phyloP scores from a whole-genome alignment of 1,140 invertebrate species.

The Aphelenchoides besseyi region DNA sequence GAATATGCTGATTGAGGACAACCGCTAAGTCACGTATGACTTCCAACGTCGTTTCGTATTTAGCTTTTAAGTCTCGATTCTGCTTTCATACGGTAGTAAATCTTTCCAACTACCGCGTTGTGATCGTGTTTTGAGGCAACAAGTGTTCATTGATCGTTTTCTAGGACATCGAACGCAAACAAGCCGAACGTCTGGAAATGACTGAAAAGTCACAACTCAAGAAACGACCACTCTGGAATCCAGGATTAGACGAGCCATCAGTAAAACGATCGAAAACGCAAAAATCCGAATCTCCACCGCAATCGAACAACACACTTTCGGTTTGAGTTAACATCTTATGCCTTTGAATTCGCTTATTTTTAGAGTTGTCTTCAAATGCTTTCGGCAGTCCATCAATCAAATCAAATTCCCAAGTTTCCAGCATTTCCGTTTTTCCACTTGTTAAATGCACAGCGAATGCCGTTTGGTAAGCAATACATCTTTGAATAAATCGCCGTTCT shows the following conservation, averaged over 20 bases:
- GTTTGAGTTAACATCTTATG: neutral
- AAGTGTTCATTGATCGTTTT: too few species aligned
- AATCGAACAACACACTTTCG: neutral
- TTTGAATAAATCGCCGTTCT: neutral
- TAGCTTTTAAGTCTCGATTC: too few species aligned
- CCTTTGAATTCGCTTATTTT: neutral
- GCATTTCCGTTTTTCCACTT: conserved; percentile 2
- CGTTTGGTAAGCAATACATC: neutral
- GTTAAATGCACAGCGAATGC: conserved; percentile 15
- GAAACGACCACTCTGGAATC: conserved; percentile 16
- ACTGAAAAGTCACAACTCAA: conserved; percentile 12
- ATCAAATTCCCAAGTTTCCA: neutral
- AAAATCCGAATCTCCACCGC: neutral
- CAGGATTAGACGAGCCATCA: conserved; percentile 3
- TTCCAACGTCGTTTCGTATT: too few species aligned
- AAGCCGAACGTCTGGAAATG: too few species aligned
- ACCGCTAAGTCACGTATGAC: too few species aligned
- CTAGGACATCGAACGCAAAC: too few species aligned
- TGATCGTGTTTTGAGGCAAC: too few species aligned
- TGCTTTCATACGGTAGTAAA: too few species aligned
- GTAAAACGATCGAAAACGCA: conserved; percentile 6
- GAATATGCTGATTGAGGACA: too few species aligned
- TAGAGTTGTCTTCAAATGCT: conserved; percentile 20
- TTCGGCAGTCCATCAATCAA: neutral
- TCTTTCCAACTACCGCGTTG: too few species aligned